Conservation (phyloP, 2,888 invertebrate genomes). For the Liodrosophila aerea region DNA sequence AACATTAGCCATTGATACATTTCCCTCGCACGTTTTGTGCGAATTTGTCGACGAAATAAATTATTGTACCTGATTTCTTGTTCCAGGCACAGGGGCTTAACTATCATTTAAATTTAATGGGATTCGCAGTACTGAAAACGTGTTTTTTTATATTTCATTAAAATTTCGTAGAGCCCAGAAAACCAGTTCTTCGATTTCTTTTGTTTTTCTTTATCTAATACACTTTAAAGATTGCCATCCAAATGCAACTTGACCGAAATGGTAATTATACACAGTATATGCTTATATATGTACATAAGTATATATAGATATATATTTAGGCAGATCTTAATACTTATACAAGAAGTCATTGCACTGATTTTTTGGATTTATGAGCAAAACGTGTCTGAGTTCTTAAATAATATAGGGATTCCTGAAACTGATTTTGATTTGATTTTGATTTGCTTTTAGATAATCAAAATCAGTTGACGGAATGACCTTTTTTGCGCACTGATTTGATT, state of each 20-base stretch:
- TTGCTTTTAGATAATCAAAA: too few species aligned
- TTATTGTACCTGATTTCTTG: constrained; percentile 34
- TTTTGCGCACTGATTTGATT: too few species aligned
- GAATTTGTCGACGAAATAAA: constrained; percentile 9
- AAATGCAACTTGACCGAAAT: constrained; percentile 57
- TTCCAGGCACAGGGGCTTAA: constrained; percentile 17
- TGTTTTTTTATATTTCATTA: constrained; percentile 17
- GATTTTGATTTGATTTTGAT: too few species aligned
- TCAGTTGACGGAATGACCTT: too few species aligned
- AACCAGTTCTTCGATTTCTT: constrained; percentile 51
- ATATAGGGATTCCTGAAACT: neutral
- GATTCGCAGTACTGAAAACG: constrained; percentile 42
- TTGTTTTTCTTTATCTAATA: constrained; percentile 18
- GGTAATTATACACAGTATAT: constrained; percentile 33
- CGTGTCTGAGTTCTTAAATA: constrained; percentile 38
- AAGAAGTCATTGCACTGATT: constrained; percentile 9
- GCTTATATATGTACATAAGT: neutral
- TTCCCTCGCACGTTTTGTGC: constrained; percentile 19
- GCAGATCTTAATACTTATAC: too few species aligned
- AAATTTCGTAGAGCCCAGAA: constrained; percentile 34
- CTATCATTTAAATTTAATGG: constrained; percentile 28
- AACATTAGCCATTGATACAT: constrained; percentile 29
- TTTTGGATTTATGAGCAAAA: constrained; percentile 33
- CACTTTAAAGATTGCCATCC: constrained; percentile 46
- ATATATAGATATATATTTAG: constrained; percentile 1